Base-by-base conservation (phyloP, 2,113 vertebrate species). In the Vulpes vulpes region DNA sequence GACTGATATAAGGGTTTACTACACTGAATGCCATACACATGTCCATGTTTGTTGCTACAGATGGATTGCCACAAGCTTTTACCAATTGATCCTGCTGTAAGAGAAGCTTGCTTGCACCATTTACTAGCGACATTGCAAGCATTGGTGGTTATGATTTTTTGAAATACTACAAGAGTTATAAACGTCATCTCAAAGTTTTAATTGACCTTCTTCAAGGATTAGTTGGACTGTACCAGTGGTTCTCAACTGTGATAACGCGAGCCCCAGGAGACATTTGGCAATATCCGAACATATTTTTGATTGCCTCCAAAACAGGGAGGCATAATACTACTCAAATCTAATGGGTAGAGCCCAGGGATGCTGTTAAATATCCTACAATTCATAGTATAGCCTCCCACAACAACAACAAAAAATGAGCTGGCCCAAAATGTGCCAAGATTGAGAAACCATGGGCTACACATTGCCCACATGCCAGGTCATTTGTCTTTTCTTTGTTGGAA, bases 31-130 rank as follows among this genome's bases (percentile, higher is more conserved):
- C 23, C 32, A 22, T 1, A 9, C 30, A 17, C 59, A 4, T 67
- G n/a, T 49, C 79, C 32, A 0, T 10, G 49, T 8, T 27, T 8
- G 30, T 2, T 4, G 55, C 32, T 30, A 3, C 3, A 38, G 2
- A 32, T 55, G 38, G 73, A 35, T 62, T 71, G 25, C 65, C 53
- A 12, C 22, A 11, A 2, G 6, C 51, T 27, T 19, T 14, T 11
- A 11, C 32, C 69, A 22, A 1, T 5, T 0, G 57, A 35, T 22
- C 10, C 19, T 17, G 11, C 78, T 6, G 49, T 27, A 51, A 32
- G 38, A 4, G 88, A 65, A 53, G 30, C 27, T 67, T 22, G 14
- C 71, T 51, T 73, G 53, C 16, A 43, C 19, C 25, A 10, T 22
- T 67, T 38, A n/a, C 15, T 55, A 20, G 57, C 30, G 15, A 12